phyloP scores from a whole-genome alignment of 2,113 vertebrate genomes.

The Phalacrocorax aristotelis region DNA sequence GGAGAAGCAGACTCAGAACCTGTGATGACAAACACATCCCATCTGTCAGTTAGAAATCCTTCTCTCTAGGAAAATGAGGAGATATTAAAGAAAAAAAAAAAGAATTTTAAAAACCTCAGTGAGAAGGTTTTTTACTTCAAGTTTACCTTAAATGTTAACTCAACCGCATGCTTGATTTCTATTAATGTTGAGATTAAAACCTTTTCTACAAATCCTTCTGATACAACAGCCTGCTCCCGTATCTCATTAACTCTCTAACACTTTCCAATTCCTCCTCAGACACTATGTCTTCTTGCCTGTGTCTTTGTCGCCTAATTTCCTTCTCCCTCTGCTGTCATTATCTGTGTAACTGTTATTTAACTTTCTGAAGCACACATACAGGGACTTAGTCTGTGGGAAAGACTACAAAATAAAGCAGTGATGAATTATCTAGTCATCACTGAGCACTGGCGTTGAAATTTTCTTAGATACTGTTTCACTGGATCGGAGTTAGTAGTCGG shows the following conservation, averaged over 20 bases:
- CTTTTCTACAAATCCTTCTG: not conserved
- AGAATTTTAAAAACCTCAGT: not conserved
- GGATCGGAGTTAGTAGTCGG: not conserved
- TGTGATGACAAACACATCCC: conserved; percentile 28
- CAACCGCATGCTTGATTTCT: not conserved
- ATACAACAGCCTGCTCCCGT: not conserved
- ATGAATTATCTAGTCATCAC: conserved; percentile 4
- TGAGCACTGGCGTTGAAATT: not conserved
- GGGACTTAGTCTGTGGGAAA: not conserved
- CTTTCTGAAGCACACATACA: not conserved
- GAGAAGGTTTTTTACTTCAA: not conserved
- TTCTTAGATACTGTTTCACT: conserved; percentile 30
- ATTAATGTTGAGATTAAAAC: not conserved
- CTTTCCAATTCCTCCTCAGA: not conserved
- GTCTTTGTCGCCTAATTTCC: not conserved
- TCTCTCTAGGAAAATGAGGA: not conserved
- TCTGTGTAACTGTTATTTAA: not conserved
- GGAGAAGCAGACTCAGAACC: conserved; percentile 70
- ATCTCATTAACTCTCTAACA: not conserved
- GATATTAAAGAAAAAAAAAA: not conserved
- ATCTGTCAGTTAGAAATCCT: not conserved
- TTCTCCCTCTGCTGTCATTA: not conserved
- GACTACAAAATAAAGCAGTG: not conserved
- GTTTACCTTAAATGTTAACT: not conserved
- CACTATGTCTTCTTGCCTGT: not conserved